Conservation (phyloP, 2,113 vertebrate genomes). For the Acanthochromis polyacanthus region DNA sequence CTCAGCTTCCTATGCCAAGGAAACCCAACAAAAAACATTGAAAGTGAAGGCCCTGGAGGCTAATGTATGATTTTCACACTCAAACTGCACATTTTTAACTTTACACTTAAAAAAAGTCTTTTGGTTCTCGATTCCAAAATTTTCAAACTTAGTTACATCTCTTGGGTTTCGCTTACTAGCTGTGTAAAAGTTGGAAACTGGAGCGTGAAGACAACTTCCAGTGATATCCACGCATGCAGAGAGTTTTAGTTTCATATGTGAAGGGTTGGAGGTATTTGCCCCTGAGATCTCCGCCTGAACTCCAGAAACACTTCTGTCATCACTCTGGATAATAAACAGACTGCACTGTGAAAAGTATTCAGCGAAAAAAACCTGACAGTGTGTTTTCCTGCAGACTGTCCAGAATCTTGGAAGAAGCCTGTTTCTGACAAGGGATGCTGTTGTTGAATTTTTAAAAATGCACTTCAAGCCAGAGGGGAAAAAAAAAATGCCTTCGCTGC, state of each 20-base stretch:
- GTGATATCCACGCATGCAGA: not conserved
- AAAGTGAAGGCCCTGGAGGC: not conserved
- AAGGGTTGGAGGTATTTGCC: conserved; percentile 4
- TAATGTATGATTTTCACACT: not conserved
- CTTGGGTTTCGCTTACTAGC: too few relatives aligned
- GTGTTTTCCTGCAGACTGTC: not conserved
- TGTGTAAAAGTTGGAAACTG: too few relatives aligned
- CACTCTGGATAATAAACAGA: conserved; percentile 27
- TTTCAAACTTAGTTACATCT: too few relatives aligned
- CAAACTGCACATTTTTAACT: too few relatives aligned
- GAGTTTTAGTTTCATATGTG: conserved; percentile 1
- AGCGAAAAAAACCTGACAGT: not conserved
- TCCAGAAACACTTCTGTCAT: conserved; percentile 9
- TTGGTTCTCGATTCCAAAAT: too few relatives aligned
- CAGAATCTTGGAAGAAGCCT: not conserved
- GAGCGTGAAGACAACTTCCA: too few relatives aligned
- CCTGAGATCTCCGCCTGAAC: conserved; percentile 11
- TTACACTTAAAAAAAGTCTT: too few relatives aligned
- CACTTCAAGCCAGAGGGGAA: too few relatives aligned
- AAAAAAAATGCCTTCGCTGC: too few relatives aligned
- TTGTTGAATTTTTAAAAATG: conserved; percentile 1
- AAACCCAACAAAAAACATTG: not conserved
- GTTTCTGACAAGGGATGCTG: conserved; percentile 15
- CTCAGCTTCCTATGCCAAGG: not conserved
- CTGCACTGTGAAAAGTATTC: conserved; percentile 3